Percentiles rank a stretch among this genome's conserved stretches.
phyloP scores from a whole-genome alignment of 2,113 vertebrate species.

The Syngnathus typhle region DNA sequence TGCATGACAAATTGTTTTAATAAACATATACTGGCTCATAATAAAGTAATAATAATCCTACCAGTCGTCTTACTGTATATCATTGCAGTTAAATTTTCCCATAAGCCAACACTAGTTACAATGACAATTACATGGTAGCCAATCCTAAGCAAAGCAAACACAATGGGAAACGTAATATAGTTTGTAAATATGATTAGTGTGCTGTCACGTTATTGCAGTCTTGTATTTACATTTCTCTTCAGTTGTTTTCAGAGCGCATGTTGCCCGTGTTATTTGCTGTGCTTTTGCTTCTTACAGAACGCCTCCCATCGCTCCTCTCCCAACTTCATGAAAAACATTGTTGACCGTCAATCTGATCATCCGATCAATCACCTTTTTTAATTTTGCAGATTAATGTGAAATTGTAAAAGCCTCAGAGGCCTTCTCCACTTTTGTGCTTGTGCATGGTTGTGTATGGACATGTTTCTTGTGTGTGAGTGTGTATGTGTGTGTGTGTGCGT shows the following conservation, averaged over 20 bases:
- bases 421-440: conserved; percentile 57
- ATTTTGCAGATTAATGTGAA: conserved; percentile 76
- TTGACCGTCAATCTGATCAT: conserved; percentile 81
- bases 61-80: conserved; percentile 93
- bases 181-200: conserved; percentile 99
- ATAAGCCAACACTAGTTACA: conserved; percentile 91
- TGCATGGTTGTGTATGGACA: not conserved
- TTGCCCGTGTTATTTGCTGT: conserved; percentile 76
- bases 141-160: conserved; percentile 87
- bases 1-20: conserved; percentile 99
- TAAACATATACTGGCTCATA: conserved; percentile 99
- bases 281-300: conserved; percentile 62
- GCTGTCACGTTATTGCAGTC: conserved; percentile 95
- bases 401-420: conserved; percentile 72
- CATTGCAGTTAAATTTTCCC: conserved; percentile 98
- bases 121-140: conserved; percentile 94
- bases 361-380: conserved; percentile 87
- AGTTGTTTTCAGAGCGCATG: conserved; percentile 89
- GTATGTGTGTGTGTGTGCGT: not conserved
- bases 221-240: conserved; percentile 99
- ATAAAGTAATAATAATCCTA: conserved; percentile 99
- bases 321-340: conserved; percentile 88
- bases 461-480: conserved; percentile 28
- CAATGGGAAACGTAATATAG: conserved; percentile 99
- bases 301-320: conserved; percentile 67